Conservation (phyloP, 2,888 invertebrate genomes). For the Drosophila pseudotakahashii region DNA sequence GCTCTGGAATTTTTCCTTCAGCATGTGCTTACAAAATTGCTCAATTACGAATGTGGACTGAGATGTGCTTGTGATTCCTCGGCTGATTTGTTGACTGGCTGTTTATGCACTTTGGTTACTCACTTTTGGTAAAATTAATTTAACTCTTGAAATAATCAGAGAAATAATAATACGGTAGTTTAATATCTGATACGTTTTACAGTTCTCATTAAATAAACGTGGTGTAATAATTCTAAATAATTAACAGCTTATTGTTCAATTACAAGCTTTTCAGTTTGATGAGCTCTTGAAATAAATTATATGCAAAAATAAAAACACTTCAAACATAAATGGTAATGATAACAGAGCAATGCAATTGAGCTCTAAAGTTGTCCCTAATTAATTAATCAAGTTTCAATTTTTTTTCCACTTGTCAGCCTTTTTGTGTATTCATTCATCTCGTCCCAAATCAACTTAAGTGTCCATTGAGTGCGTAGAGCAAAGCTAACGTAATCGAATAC, state of each 20-base stretch:
- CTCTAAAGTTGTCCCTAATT: not conserved
- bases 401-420: slow-evolving; percentile 4
- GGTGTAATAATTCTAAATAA: not conserved
- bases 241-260: not conserved
- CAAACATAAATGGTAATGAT: not conserved
- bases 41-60: slow-evolving; percentile 53
- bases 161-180: no score
- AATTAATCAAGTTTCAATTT: slow-evolving; percentile 13
- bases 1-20: slow-evolving; percentile 6
- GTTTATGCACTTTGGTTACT: slow-evolving; percentile 24
- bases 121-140: slow-evolving; percentile 14
- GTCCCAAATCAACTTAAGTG: slow-evolving; percentile 14
- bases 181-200: no score
- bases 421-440: slow-evolving; percentile 4
- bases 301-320: not conserved
- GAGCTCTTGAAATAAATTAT: not conserved
- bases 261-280: not conserved
- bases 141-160: not conserved
- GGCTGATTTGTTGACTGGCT: not conserved
- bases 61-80: slow-evolving; percentile 1
- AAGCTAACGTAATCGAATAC: slow-evolving; percentile 35
- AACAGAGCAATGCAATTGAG: not conserved
- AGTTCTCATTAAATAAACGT: not conserved
- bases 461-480: slow-evolving; percentile 13
- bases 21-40: slow-evolving; percentile 43